phyloP scores from a whole-genome alignment of 2,113 vertebrate genomes.

The Prochilodus magdalenae region DNA sequence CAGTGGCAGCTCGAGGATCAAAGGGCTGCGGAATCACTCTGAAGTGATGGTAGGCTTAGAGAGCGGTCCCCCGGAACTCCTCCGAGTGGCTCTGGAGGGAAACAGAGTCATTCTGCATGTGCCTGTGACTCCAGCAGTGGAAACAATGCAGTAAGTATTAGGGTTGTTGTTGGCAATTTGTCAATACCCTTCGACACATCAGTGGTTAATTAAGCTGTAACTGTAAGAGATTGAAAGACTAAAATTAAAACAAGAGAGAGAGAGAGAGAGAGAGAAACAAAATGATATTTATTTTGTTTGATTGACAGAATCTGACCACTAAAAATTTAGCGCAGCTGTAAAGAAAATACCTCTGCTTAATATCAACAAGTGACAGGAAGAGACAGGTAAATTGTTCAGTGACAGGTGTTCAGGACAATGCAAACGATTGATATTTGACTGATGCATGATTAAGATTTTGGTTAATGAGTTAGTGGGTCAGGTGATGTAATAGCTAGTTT shows the following conservation, averaged over 20 bases:
- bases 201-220: not conserved
- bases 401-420: too few species aligned
- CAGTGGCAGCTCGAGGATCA: slow-evolving; percentile 78
- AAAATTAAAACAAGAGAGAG: too few species aligned
- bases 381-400: not conserved
- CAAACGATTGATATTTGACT: not conserved
- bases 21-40: slow-evolving; percentile 74
- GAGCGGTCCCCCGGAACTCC: slow-evolving; percentile 23
- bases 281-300: slow-evolving; percentile 10
- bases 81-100: not conserved
- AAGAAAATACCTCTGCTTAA: not conserved
- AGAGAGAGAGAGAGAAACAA: not conserved
- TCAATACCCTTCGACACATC: not conserved
- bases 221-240: not conserved
- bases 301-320: not conserved
- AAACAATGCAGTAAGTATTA: not conserved
- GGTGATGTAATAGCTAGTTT: not conserved
- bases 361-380: not conserved
- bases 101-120: not conserved
- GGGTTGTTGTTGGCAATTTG: not conserved
- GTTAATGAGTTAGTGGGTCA: not conserved
- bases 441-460: not conserved
- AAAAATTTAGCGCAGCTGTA: not conserved
- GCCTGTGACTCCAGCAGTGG: not conserved
- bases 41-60: slow-evolving; percentile 67